Percentiles rank a stretch among this genome's conserved stretches.
These are phyloP conservation scores for Aldabrachelys gigantea DNA, from an alignment of 2,113 vertebrate species.

Conservation along the genomic window DNA sequence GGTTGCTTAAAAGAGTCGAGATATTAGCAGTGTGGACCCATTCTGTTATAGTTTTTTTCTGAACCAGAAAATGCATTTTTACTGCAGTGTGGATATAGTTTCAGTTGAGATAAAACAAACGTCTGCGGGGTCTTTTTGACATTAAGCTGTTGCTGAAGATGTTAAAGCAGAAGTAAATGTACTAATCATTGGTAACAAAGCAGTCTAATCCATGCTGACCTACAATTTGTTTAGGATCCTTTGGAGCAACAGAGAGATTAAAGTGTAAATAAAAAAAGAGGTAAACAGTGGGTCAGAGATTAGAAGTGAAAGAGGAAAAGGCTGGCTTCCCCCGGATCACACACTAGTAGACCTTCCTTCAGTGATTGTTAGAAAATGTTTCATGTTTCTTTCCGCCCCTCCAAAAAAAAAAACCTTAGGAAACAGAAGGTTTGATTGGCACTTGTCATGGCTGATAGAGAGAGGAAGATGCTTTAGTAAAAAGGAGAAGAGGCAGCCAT, in stretches of 20 bases:
- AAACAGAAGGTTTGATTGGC: constrained; percentile 91
- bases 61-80: constrained; percentile 20
- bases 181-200: constrained; percentile 87
- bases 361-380: constrained; percentile 87
- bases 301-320: constrained; percentile 87
- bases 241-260: constrained; percentile 90
- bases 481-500: constrained; percentile 67
- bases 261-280: constrained; percentile 85
- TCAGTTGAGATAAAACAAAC: constrained; percentile 66
- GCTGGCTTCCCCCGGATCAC: constrained; percentile 88
- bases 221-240: constrained; percentile 88
- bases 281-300: constrained; percentile 90
- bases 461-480: constrained; percentile 85
- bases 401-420: constrained; percentile 59
- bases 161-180: constrained; percentile 89
- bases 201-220: constrained; percentile 92
- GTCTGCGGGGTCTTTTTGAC: constrained; percentile 73
- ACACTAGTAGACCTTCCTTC: constrained; percentile 90
- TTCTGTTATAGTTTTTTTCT: constrained; percentile 11
- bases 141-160: constrained; percentile 92
- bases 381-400: constrained; percentile 71
- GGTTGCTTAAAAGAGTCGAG: neutral
- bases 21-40: neutral
- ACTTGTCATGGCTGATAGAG: constrained; percentile 94
- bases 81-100: constrained; percentile 39